These are phyloP conservation scores for Lota lota DNA, from an alignment of 2,113 vertebrate genomes.

Conservation along the genomic window DNA sequence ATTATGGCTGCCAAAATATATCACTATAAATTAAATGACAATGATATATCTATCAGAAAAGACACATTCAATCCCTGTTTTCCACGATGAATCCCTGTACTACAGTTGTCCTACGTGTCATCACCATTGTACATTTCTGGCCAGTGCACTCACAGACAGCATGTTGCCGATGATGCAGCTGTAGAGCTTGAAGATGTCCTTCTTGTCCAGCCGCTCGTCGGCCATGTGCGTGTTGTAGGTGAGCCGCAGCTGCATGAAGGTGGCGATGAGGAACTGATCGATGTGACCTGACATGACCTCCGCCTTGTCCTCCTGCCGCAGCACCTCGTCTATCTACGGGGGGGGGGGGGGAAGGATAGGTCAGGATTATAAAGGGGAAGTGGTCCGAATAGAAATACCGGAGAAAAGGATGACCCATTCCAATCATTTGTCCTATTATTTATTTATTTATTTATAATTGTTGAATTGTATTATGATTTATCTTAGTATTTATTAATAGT, in stretches of 20 bases:
- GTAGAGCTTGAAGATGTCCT: constrained; percentile 92
- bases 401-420: no score
- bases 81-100: no score
- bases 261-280: constrained; percentile 97
- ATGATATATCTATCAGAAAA: no score
- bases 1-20: no score
- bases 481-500: no score
- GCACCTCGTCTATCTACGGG: constrained; percentile 90
- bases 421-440: no score
- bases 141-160: constrained; percentile 84
- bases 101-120: no score
- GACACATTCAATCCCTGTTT: no score
- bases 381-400: neutral
- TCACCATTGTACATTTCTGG: no score
- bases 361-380: neutral
- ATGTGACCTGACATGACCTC: constrained; percentile 99
- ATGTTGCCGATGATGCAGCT: constrained; percentile 98
- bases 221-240: constrained; percentile 96
- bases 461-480: no score
- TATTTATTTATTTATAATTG: no score
- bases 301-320: constrained; percentile 93
- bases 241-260: constrained; percentile 94
- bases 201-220: constrained; percentile 91
- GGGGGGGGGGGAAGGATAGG: neutral
- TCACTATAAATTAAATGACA: no score